A percentile compares a stretch with the other conserved stretches of the same genome.
Conservation (phyloP, 2,113 vertebrate genomes). For the Alces alces region DNA sequence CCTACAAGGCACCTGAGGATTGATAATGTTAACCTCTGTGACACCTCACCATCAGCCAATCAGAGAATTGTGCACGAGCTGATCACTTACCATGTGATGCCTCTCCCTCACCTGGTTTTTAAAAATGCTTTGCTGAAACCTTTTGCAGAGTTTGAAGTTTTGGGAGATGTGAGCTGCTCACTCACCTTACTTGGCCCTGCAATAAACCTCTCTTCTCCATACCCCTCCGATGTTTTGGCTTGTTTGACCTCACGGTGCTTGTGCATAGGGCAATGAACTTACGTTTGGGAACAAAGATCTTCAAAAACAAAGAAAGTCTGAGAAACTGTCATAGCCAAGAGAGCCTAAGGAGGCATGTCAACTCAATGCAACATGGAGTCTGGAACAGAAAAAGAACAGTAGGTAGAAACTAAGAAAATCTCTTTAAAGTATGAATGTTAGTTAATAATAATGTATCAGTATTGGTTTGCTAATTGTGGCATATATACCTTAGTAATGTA, state of each 20-base stretch:
- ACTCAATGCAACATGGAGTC: neutral
- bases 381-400: neutral
- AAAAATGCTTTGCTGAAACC: neutral
- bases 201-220: neutral
- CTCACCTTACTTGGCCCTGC: neutral
- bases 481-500: neutral
- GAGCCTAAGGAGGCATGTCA: neutral
- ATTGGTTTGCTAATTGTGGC: neutral
- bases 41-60: neutral
- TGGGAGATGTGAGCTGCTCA: rapidly evolving
- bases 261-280: neutral
- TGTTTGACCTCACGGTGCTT: neutral
- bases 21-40: neutral
- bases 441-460: neutral
- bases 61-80: neutral
- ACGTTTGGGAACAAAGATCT: neutral
- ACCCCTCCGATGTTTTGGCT: neutral
- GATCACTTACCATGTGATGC: neutral
- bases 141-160: neutral
- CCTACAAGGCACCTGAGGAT: neutral
- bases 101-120: neutral
- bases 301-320: neutral
- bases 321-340: neutral
- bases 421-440: neutral
- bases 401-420: neutral